These are phyloP conservation scores for Taphrorychus bicolor DNA, from an alignment of 2,888 invertebrate genomes.

Conservation along the genomic window DNA sequence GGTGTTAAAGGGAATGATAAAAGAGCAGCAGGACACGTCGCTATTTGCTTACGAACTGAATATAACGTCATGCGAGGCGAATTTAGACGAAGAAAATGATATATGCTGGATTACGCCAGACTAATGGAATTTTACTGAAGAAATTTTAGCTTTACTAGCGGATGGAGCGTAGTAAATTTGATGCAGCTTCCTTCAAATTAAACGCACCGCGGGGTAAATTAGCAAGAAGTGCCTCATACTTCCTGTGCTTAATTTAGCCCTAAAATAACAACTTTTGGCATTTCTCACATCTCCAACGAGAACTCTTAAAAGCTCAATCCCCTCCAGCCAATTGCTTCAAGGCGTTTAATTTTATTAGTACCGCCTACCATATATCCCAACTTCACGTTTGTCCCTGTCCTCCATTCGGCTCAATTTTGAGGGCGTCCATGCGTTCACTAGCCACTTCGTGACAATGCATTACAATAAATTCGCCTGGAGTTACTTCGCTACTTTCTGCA, in stretches of 20 bases:
- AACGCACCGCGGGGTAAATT: not conserved
- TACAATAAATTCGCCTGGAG: not conserved
- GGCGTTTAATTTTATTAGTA: not conserved
- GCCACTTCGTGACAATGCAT: conserved; percentile 5
- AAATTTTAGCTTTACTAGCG: not conserved
- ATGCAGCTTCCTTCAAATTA: not conserved
- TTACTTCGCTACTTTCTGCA: not conserved
- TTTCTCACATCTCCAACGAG: not conserved
- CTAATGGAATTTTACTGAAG: not conserved
- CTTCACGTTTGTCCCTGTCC: not conserved
- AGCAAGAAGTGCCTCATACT: not conserved
- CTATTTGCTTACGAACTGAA: conserved; percentile 8
- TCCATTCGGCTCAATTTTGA: not conserved
- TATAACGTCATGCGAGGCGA: not conserved
- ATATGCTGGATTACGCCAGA: not conserved
- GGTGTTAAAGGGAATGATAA: conserved; percentile 15
- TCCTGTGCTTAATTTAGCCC: not conserved
- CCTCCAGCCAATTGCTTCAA: not conserved
- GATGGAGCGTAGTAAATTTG: not conserved
- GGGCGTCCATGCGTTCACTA: conserved; percentile 4
- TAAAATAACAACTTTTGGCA: not conserved
- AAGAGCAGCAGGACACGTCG: not conserved
- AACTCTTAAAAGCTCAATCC: not conserved
- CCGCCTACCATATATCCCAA: not conserved
- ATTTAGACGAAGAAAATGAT: not conserved